Conservation (phyloP, 2,888 invertebrate genomes). For the Ochropleura leucogaster region DNA sequence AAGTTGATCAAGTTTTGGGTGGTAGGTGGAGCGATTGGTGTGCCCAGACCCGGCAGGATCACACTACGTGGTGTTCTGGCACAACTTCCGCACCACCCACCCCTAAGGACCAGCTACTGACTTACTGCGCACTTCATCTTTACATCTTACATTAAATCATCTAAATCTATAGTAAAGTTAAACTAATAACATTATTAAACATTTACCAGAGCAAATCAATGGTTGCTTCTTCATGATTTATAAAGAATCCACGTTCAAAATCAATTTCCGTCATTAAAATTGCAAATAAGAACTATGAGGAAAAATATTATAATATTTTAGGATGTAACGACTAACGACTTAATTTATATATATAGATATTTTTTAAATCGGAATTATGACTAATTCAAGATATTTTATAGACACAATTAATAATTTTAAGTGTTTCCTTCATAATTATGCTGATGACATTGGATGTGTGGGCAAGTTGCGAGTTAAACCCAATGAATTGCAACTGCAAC, state of each 20-base stretch:
- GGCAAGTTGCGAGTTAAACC: slow-evolving; percentile 13
- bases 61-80: neutral
- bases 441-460: slow-evolving; percentile 17
- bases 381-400: slow-evolving; percentile 28
- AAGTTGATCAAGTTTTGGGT: slow-evolving; percentile 26
- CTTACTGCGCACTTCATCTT: slow-evolving; percentile 37
- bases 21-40: neutral
- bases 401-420: slow-evolving; percentile 38
- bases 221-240: slow-evolving; percentile 34
- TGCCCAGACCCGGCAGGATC: neutral
- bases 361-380: slow-evolving; percentile 27
- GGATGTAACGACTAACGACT: slow-evolving; percentile 23
- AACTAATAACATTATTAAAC: slow-evolving; percentile 60
- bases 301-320: slow-evolving; percentile 6
- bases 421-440: slow-evolving; percentile 45
- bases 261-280: slow-evolving; percentile 20
- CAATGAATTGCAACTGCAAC: neutral
- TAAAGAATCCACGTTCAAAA: slow-evolving; percentile 33
- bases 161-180: slow-evolving; percentile 46
- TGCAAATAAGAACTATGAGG: neutral
- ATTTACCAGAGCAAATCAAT: slow-evolving; percentile 30
- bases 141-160: slow-evolving; percentile 46
- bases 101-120: neutral
- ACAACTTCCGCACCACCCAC: neutral
- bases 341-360: slow-evolving; percentile 23